These are phyloP conservation scores for Drosophila glabriapex DNA, from an alignment of 2,888 invertebrate genomes.

Conservation along the genomic window DNA sequence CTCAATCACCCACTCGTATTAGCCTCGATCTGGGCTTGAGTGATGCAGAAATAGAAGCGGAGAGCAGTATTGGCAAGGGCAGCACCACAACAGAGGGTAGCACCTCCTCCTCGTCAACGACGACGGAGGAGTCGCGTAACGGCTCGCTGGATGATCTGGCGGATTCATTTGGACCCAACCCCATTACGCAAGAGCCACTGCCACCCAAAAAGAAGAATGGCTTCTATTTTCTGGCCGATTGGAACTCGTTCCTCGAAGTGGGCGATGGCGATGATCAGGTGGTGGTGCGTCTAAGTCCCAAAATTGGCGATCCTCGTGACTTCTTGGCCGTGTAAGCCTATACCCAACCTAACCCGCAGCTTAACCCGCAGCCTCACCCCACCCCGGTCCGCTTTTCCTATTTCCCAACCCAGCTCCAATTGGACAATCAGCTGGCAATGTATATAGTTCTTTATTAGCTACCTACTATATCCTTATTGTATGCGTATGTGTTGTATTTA, in stretches of 20 bases:
- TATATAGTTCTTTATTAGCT: conserved; percentile 43
- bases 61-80: conserved; percentile 4
- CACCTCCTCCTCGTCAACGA: conserved; percentile 41
- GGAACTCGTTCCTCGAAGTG: conserved; percentile 94
- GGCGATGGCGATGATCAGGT: conserved; percentile 91
- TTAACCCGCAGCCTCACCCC: too few species aligned
- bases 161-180: conserved; percentile 89
- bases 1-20: conserved; percentile 74
- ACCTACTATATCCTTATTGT: conserved; percentile 13
- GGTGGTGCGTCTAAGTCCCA: conserved; percentile 92
- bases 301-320: conserved; percentile 92
- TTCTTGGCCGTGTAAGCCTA: conserved; percentile 89
- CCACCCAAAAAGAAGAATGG: conserved; percentile 91
- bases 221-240: conserved; percentile 93
- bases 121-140: conserved; percentile 83
- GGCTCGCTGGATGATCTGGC: conserved; percentile 88
- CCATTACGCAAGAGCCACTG: conserved; percentile 86
- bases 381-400: conserved; percentile 8
- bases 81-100: conserved; percentile 49
- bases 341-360: background rate
- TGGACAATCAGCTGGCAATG: conserved; percentile 25
- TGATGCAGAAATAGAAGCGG: conserved; percentile 40
- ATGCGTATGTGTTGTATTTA: conserved; percentile 65
- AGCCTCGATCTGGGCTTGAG: conserved; percentile 73
- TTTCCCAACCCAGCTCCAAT: background rate